These are phyloP conservation scores for Epinephelus malabaricus DNA, from an alignment of 2,797 vertebrate genomes.

Conservation along the genomic window DNA sequence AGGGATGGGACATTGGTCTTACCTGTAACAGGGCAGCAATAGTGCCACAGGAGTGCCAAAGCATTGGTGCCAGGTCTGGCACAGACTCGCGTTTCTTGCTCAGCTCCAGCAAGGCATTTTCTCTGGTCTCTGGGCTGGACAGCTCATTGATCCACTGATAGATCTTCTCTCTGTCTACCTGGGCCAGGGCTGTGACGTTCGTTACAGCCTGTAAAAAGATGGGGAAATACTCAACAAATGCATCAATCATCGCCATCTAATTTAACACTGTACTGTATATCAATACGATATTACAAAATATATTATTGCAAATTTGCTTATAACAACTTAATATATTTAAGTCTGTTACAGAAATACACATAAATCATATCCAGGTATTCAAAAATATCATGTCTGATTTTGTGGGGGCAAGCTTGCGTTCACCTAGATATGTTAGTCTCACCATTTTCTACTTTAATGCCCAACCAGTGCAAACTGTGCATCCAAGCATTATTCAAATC, in stretches of 20 bases:
- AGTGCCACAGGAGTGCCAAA: slow-evolving; percentile 98
- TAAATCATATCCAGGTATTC: background rate
- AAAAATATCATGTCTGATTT: background rate
- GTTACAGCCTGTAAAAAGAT: slow-evolving; percentile 90
- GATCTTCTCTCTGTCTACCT: slow-evolving; percentile 98
- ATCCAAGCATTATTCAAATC: background rate
- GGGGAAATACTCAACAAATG: background rate
- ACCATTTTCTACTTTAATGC: background rate
- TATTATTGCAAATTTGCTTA: too few relatives aligned
- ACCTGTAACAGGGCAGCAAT: slow-evolving; percentile 98
- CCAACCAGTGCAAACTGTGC: background rate
- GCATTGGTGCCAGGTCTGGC: slow-evolving; percentile 96
- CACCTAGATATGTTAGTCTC: background rate
- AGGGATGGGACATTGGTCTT: background rate
- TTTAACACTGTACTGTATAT: background rate
- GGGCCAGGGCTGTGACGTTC: slow-evolving; percentile 91
- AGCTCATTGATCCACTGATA: slow-evolving; percentile 99
- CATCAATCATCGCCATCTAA: background rate
- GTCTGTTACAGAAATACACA: background rate
- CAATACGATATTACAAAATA: background rate
- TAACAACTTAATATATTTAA: too few relatives aligned
- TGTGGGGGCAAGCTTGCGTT: background rate
- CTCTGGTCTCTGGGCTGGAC: slow-evolving; percentile 96
- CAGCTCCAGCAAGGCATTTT: slow-evolving; percentile 96
- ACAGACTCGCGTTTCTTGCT: slow-evolving; percentile 99